Base-by-base conservation (phyloP, 2,797 vertebrate species). In the Sebastes hubbsi region DNA sequence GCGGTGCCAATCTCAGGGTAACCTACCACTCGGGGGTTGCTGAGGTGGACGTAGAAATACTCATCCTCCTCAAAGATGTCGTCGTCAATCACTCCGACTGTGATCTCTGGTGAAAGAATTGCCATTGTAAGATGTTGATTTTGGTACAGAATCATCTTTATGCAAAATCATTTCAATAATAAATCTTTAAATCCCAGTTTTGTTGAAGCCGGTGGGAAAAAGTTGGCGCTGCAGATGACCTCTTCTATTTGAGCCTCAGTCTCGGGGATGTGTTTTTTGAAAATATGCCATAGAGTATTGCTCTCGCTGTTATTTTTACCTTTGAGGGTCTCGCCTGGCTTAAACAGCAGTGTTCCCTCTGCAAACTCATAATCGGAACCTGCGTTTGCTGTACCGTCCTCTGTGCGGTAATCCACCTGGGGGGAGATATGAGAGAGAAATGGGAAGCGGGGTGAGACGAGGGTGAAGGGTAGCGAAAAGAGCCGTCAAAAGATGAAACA, bases 31-130 rank as follows among this genome's bases (percentile, higher is more conserved):
- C 96, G 94, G 2, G 96, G 95, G 76, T 97, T 96, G 80, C 95
- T 96, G 52, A 97, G 95, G 67, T 96, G 96, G 14, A 97, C 96
- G 14, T 96, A 96, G 89, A 97, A 97, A 79, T 97, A 96, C 84
- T 97, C 97, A 6, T 97, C 97, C 80, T 97, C 96, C 80, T 97
- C 97, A 27, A 97, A 97, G 80, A 97, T 96, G 92, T 97, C 97
- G 0, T 97, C 97, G 1, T 97, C 97, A 4, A 97, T 97, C 34
- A 97, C 96, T 11, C 96, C 96, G 0, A 97, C 96, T 0, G 96
- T 94, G 59, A 97, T 76, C 83, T 97, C 96, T 95, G 89, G 3
- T 4, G 1, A 77, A 63, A 66, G 2, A 66, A 72, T 25, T 0
- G 20, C 22, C 27, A 18, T 56, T 52, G 42, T 1, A 30, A 14